Conservation (phyloP, 2,113 vertebrate species). For the Labrus mixtus region DNA sequence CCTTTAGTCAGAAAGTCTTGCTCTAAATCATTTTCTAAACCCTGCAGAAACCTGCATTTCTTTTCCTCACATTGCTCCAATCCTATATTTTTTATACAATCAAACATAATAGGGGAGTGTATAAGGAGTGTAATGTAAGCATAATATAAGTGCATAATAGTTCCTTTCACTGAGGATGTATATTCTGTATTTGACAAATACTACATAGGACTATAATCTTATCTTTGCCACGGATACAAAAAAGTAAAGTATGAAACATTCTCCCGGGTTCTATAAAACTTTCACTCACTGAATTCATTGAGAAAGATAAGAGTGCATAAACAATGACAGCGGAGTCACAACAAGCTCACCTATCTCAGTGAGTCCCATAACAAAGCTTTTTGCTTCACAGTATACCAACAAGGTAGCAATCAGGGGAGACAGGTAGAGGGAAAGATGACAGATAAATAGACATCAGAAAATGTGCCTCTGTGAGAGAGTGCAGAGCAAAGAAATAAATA, state of each 20-base stretch:
- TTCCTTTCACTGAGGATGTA: no score
- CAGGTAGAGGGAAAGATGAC: constrained; percentile 20
- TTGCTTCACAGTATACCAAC: constrained; percentile 26
- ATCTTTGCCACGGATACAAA: neutral
- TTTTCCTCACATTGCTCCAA: neutral
- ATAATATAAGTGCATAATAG: no score
- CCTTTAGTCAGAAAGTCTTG: constrained; percentile 5
- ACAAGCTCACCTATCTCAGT: constrained; percentile 7
- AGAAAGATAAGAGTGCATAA: constrained; percentile 11
- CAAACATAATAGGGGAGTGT: no score
- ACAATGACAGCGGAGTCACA: constrained; percentile 23
- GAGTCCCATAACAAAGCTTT: constrained; percentile 21
- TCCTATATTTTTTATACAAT: neutral
- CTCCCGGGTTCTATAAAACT: neutral
- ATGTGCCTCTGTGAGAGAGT: constrained; percentile 25
- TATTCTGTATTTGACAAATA: no score
- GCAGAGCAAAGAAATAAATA: constrained; percentile 28
- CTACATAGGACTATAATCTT: neutral
- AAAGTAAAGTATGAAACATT: neutral
- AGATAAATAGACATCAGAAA: constrained; percentile 39
- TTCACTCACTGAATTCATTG: constrained; percentile 15
- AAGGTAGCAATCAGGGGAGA: constrained; percentile 20
- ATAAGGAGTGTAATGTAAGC: no score
- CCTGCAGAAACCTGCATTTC: neutral
- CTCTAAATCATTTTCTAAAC: neutral